phyloP scores from a whole-genome alignment of 1,140 invertebrate species.

The Neuroterus valhalla region DNA sequence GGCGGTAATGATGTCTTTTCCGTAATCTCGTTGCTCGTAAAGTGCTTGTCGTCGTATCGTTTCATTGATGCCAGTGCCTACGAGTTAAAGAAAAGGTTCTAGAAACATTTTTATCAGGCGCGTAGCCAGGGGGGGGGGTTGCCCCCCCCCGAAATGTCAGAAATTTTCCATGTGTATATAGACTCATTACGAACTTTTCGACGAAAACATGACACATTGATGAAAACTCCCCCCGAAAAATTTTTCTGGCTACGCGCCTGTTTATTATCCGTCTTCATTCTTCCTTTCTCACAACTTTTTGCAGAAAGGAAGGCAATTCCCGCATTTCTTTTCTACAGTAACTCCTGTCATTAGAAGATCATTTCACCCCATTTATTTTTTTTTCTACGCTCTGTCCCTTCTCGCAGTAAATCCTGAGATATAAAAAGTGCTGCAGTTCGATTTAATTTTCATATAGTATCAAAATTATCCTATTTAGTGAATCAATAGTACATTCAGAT shows the following conservation, averaged over 20 bases:
- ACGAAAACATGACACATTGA: too few relatives aligned
- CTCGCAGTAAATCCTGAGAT: not conserved
- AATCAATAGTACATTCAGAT: too few relatives aligned
- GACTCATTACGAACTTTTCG: too few relatives aligned
- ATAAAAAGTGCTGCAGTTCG: too few relatives aligned
- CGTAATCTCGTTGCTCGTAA: constrained; percentile 82
- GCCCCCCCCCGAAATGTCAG: too few relatives aligned
- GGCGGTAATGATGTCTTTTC: constrained; percentile 75
- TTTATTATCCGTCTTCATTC: not conserved
- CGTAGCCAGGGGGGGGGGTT: too few relatives aligned
- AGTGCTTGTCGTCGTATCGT: constrained; percentile 80
- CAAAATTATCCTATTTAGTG: too few relatives aligned
- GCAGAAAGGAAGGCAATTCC: not conserved
- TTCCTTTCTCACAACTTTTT: not conserved
- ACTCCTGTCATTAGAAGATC: not conserved
- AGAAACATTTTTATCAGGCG: too few relatives aligned
- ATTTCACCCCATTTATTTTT: not conserved
- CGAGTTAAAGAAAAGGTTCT: not conserved
- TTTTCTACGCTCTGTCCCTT: not conserved
- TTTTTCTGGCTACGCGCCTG: too few relatives aligned
- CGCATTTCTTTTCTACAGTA: not conserved
- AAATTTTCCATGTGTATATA: too few relatives aligned
- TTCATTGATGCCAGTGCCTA: constrained; percentile 21
- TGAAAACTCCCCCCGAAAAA: too few relatives aligned
- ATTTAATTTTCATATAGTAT: too few relatives aligned